Evolutionary conservation across 2,888 invertebrate genomes (phyloP), one percentile per base, ranked within the genome.

Genomic region (Agonopterix heracliana): DNA sequence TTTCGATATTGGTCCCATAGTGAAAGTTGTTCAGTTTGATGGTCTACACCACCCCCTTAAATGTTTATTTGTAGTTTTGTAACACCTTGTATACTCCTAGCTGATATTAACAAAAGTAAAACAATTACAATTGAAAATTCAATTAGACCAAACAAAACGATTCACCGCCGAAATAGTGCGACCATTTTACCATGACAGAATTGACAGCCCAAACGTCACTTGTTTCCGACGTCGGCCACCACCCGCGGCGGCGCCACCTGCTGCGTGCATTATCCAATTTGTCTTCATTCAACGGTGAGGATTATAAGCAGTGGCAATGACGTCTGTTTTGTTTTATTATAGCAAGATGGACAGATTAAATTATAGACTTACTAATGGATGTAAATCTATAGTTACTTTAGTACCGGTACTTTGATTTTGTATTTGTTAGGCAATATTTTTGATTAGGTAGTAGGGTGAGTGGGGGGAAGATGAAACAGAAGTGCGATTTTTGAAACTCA

Each of bases 181-280:
- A 26, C 26, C 26, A 26, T 26, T 26, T 26, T 26, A 26, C 26
- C 26, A 26, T 26, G 26, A 26, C 26, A 5, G 26, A 26, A 26
- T 26, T 26, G 26, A 26, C 26, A 26, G 26, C 26, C 26, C 57
- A 67, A 68, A 68, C 56, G 67, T 69, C 67, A 69, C 63, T 77
- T 80, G 80, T 50, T 56, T 49, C 47, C 59, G 77, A 75, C 78
- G 58, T 50, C 60, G 54, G 46, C 61, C 62, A 54, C 68, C 64
- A 49, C 64, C 64, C 55, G 69, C 59, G 63, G 67, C 11, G 26
- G 48, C 59, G 64, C 68, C 76, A 62, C 70, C 77, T 57, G 66
- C 63, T 50, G 78, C 44, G 73, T 57, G 61, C 70, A 78, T 79
- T 79, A 80, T 74, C 70, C 77, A 79, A 81, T 80, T 77, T 77